Conservation (phyloP, 1,140 invertebrate genomes). For the Trissolcus basalis region DNA sequence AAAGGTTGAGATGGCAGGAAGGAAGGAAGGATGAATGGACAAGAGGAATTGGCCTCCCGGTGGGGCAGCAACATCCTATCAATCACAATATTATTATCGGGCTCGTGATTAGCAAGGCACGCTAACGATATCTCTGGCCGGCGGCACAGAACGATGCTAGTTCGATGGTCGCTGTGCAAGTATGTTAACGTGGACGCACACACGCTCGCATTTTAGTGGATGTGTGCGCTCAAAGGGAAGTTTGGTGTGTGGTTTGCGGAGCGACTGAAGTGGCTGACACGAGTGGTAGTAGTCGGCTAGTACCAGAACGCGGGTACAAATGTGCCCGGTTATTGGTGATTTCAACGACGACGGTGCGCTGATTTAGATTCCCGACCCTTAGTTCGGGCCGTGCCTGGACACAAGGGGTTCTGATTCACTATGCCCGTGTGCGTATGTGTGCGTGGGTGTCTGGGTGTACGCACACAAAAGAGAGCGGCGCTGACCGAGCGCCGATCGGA, state of each 20-base stretch:
- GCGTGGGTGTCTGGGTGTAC: not conserved
- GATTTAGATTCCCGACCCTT: slow-evolving; percentile 36
- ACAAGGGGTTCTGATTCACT: slow-evolving; percentile 38
- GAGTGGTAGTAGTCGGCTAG: slow-evolving; percentile 42
- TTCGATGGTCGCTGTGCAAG: slow-evolving; percentile 41
- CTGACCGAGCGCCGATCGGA: slow-evolving; percentile 46
- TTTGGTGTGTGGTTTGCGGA: slow-evolving; percentile 50
- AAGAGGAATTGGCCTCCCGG: slow-evolving; percentile 16
- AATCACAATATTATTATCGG: slow-evolving; percentile 77
- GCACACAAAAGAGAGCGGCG: not conserved
- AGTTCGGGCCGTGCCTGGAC: slow-evolving; percentile 65
- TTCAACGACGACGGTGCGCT: slow-evolving; percentile 66
- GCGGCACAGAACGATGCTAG: slow-evolving; percentile 65
- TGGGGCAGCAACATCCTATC: slow-evolving; percentile 72
- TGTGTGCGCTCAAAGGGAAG: slow-evolving; percentile 43
- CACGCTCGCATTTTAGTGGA: slow-evolving; percentile 17
- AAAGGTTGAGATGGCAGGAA: slow-evolving; percentile 32
- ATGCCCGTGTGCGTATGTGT: not conserved
- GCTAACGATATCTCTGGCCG: slow-evolving; percentile 76
- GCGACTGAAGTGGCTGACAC: slow-evolving; percentile 64
- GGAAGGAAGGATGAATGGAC: slow-evolving; percentile 37
- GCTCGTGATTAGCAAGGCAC: slow-evolving; percentile 76
- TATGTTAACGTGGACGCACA: slow-evolving; percentile 33
- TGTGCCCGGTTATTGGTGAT: slow-evolving; percentile 64
- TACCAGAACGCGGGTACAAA: slow-evolving; percentile 49